phyloP scores from a whole-genome alignment of 2,113 vertebrate species.

The Indicator indicator region DNA sequence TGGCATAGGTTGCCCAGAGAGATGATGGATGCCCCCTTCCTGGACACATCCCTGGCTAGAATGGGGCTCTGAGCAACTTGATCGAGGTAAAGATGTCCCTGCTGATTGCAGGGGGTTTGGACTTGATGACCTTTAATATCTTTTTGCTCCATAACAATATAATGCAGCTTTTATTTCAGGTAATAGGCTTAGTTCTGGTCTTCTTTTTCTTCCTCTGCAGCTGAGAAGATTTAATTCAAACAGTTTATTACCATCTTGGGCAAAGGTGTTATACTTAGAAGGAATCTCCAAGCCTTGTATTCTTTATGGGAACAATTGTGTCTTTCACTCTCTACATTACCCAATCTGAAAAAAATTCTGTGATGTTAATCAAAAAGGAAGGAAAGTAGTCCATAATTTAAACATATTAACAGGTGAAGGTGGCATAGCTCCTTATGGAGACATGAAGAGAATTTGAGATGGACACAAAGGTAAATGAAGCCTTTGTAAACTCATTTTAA shows the following conservation, averaged over 20 bases:
- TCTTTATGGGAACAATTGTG: neutral
- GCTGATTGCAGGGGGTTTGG: too few relatives aligned
- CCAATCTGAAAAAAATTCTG: neutral
- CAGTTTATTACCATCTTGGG: neutral
- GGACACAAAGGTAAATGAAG: neutral
- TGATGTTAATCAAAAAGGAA: neutral
- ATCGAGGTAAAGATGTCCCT: too few relatives aligned
- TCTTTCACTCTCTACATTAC: neutral
- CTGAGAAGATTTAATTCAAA: neutral
- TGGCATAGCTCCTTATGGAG: neutral
- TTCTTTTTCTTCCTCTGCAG: neutral
- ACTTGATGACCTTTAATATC: too few relatives aligned
- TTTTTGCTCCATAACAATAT: neutral
- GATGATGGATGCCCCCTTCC: too few relatives aligned
- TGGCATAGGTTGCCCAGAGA: too few relatives aligned
- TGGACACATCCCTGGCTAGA: too few relatives aligned
- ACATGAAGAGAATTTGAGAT: neutral
- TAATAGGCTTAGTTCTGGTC: neutral
- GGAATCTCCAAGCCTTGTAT: neutral
- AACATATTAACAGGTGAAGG: neutral
- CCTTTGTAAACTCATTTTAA: neutral
- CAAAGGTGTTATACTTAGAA: neutral
- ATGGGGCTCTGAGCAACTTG: too few relatives aligned
- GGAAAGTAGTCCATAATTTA: neutral
- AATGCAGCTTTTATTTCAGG: neutral